Evolutionary conservation across 2,797 vertebrate genomes (phyloP).

Genomic region (Crocidura indochinensis): DNA sequence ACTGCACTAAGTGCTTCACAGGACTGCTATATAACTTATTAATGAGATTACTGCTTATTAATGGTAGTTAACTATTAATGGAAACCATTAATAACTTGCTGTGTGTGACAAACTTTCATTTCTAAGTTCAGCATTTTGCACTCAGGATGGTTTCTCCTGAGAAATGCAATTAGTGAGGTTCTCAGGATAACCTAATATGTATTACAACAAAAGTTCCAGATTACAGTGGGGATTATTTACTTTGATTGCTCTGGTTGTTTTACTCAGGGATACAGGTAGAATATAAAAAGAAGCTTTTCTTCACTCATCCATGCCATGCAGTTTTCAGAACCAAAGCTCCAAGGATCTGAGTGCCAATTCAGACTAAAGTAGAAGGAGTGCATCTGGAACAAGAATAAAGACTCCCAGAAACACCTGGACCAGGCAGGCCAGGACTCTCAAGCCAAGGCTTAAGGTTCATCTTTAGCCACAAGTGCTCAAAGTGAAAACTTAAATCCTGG

Average conservation of each 20-base stretch:
- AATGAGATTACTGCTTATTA: conserved; percentile 64
- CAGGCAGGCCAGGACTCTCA: neutral
- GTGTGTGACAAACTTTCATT: neutral
- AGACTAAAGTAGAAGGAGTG: neutral
- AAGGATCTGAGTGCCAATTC: neutral
- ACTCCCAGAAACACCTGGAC: neutral
- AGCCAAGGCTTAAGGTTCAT: neutral
- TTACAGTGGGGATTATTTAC: neutral
- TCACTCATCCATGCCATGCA: neutral
- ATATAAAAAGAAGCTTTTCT: neutral
- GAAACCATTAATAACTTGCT: conserved; percentile 54
- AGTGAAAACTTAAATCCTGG: neutral
- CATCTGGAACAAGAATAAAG: neutral
- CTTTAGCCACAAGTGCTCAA: neutral
- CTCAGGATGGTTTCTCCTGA: conserved; percentile 25
- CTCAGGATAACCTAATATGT: neutral
- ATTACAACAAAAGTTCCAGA: neutral
- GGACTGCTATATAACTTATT: conserved; percentile 64
- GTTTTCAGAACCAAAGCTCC: neutral
- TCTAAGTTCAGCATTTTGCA: conserved; percentile 31
- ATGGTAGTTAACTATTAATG: conserved; percentile 62
- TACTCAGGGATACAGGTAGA: neutral
- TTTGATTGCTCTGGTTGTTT: conserved; percentile 18
- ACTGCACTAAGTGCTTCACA: neutral
- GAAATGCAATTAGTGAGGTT: neutral